Evolutionary conservation across 1,140 invertebrate genomes (phyloP).

Genomic region (Drosophila sechellia): DNA sequence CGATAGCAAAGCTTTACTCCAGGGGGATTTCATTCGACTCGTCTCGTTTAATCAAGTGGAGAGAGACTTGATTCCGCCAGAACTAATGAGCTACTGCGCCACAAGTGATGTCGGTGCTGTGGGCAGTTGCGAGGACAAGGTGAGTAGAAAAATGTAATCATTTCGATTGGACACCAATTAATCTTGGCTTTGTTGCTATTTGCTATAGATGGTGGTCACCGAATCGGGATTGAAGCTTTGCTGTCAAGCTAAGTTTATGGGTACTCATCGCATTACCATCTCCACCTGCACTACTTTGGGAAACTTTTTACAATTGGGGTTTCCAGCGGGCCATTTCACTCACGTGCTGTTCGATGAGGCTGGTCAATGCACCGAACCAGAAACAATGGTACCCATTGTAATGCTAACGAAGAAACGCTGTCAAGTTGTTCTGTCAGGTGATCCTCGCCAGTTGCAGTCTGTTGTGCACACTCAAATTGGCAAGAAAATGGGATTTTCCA

Average conservation of each 20-base stretch:
- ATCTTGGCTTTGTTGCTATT: constrained; percentile 1
- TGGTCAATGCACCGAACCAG: constrained; percentile 95
- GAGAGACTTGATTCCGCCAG: constrained; percentile 86
- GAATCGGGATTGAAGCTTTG: constrained; percentile 85
- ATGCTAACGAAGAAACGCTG: constrained; percentile 85
- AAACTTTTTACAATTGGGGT: constrained; percentile 88
- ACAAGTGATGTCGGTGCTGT: constrained; percentile 87
- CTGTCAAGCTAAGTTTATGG: constrained; percentile 86
- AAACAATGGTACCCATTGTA: constrained; percentile 91
- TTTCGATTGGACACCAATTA: too few relatives aligned
- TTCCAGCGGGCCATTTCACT: constrained; percentile 91
- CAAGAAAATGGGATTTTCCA: constrained; percentile 87
- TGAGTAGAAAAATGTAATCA: constrained; percentile 43
- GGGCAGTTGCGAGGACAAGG: constrained; percentile 80
- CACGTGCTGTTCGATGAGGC: constrained; percentile 96
- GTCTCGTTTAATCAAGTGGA: constrained; percentile 88
- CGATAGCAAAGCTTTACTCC: constrained; percentile 85
- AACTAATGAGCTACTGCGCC: constrained; percentile 89
- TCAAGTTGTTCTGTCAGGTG: constrained; percentile 94
- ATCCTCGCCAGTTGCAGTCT: constrained; percentile 96
- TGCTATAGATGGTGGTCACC: constrained; percentile 55
- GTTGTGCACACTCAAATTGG: constrained; percentile 88
- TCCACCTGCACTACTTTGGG: constrained; percentile 92
- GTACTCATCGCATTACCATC: constrained; percentile 91
- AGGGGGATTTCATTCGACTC: constrained; percentile 89